Percentiles rank a stretch among this genome's conserved stretches.
phyloP scores from a whole-genome alignment of 2,797 vertebrate species.

The Myripristis murdjan region DNA sequence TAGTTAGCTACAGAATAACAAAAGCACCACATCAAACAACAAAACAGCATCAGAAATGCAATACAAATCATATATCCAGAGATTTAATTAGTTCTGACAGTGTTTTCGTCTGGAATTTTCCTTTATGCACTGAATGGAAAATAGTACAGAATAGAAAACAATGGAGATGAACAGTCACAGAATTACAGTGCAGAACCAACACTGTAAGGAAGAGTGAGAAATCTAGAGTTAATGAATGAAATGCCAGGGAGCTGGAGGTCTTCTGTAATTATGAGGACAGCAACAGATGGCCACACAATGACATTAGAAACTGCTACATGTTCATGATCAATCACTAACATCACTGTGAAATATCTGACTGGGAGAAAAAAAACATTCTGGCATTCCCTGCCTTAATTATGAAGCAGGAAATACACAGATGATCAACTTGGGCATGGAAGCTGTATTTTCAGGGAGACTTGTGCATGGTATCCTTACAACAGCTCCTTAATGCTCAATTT shows the following conservation, averaged over 20 bases:
- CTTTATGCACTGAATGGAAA: neutral
- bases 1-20: too few relatives aligned
- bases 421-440: too few relatives aligned
- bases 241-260: conserved; percentile 1
- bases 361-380: conserved; percentile 21
- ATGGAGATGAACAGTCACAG: conserved; percentile 5
- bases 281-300: conserved; percentile 11
- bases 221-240: neutral
- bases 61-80: too few relatives aligned
- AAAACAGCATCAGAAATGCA: too few relatives aligned
- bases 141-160: neutral
- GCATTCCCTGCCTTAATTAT: neutral
- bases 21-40: too few relatives aligned
- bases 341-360: conserved; percentile 56
- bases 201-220: neutral
- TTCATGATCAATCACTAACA: conserved; percentile 22
- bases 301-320: conserved; percentile 21
- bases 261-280: conserved; percentile 21
- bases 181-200: conserved; percentile 10
- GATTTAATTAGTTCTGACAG: too few relatives aligned
- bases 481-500: too few relatives aligned
- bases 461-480: too few relatives aligned
- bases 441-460: too few relatives aligned
- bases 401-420: too few relatives aligned
- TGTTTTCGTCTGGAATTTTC: too few relatives aligned